Base-by-base conservation (phyloP, 2,888 invertebrate genomes). In the Hipparchia semele region DNA sequence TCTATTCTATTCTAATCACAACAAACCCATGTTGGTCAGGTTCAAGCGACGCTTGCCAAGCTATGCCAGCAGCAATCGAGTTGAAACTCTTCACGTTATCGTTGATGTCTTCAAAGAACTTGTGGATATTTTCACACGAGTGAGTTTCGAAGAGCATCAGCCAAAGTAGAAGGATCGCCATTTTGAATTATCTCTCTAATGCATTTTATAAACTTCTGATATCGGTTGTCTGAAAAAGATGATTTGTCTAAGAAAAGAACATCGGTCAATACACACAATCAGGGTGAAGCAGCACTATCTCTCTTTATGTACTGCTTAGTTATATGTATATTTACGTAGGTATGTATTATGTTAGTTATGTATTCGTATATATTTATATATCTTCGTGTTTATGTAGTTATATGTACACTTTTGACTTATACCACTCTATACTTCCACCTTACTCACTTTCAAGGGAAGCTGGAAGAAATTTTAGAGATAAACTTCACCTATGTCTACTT, bases 11-110 rank as follows among this genome's bases (percentile, higher is more conserved):
- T 2, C 39, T n/a, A 12, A n/a, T 4, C 1, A 5, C 33, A 49
- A 10, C 64, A 23, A 51, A 64, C 23, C 84, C 83, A 1, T 81
- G 78, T 71, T 88, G 83, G 73, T 77, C 78, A 78, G 91, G 86
- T 12, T 89, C 79, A 0, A 90, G 66, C 5, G 90, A 87, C 10
- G 87, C 84, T 12, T 86, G 82, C 94, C 94, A 94, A 0, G 91
- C 83, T 59, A 94, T 81, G 1, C 86, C 81, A 0, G 94, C 90
- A 0, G 87, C 88, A 45, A 86, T 77, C 0, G 86, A 77, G 68
- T 93, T 92, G 33, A 87, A 86, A 65, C 86, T 83, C 3, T 83
- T 79, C 0, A 83, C 81, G 2, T 89, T 83, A 58, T 82, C 77
- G 75, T 94, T 92, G 2, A 92, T 83, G 49, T 82, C 83, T 65